A percentile compares a stretch with the other conserved stretches of the same genome.
Conservation (phyloP, 2,797 vertebrate species). For the Sarcoramphus papa region DNA sequence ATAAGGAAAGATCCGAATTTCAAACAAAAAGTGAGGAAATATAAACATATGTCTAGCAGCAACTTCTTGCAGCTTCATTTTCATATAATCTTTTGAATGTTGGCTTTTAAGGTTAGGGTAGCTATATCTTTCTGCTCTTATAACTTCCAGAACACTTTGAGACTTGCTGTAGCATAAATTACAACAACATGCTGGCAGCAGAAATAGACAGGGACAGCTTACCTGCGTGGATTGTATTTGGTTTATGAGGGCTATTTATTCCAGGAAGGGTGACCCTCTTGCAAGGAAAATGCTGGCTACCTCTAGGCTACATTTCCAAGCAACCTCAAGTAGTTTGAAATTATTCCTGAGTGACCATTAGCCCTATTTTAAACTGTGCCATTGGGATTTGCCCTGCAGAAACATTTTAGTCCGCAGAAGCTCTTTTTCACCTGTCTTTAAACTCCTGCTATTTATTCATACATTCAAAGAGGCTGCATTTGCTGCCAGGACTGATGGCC, state of each 20-base stretch:
- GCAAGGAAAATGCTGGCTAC: not conserved
- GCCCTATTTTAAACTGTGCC: not conserved
- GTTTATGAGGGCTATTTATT: not conserved
- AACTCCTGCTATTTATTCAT: slow-evolving; percentile 19
- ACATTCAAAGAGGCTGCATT: not conserved
- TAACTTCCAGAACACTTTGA: not conserved
- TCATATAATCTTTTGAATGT: not conserved
- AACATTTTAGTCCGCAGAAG: not conserved
- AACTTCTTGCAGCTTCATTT: not conserved
- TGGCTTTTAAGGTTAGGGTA: not conserved
- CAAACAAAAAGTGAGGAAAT: not conserved
- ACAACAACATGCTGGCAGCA: not conserved
- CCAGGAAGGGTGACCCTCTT: not conserved
- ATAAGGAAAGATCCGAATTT: not conserved
- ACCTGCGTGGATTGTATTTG: not conserved
- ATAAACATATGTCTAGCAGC: not conserved
- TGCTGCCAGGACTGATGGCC: not conserved
- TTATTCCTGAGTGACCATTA: not conserved
- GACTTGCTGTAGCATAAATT: not conserved
- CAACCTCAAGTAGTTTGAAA: not conserved
- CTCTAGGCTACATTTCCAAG: not conserved
- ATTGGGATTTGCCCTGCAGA: not conserved
- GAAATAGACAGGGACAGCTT: not conserved
- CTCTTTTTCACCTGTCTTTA: not conserved
- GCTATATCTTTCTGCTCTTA: slow-evolving; percentile 4